Conservation (phyloP, 2,113 vertebrate species). For the Microcebus ravelobensis region DNA sequence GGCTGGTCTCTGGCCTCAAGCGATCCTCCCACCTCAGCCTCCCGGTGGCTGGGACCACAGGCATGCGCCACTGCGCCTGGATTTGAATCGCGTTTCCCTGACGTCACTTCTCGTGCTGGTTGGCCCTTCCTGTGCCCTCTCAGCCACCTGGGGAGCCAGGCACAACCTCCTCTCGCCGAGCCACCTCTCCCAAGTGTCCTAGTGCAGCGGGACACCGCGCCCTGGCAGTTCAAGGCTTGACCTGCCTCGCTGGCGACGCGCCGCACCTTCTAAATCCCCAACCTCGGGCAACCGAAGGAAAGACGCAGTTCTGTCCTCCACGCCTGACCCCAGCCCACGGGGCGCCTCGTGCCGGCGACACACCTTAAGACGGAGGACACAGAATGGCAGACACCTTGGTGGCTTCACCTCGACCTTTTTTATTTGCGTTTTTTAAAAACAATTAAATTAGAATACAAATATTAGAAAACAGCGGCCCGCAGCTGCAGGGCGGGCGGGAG, state of each 20-base stretch:
- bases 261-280: constrained; percentile 58
- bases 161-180: rapidly evolving
- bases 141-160: background rate
- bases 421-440: constrained; percentile 83
- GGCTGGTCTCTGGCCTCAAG: too few species aligned
- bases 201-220: background rate
- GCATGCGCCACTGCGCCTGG: too few species aligned
- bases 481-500: constrained; percentile 64
- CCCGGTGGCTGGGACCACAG: too few species aligned
- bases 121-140: background rate
- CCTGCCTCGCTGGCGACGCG: too few species aligned
- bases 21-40: too few species aligned
- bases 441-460: constrained; percentile 90
- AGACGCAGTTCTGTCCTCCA: constrained; percentile 77
- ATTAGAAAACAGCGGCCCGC: constrained; percentile 79
- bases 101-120: background rate
- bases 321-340: constrained; percentile 48
- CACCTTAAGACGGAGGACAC: constrained; percentile 66
- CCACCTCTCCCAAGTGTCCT: background rate
- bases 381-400: constrained; percentile 53
- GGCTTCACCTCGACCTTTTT: constrained; percentile 80
- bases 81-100: too few species aligned
- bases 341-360: background rate
- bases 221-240: rapidly evolving
- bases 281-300: constrained; percentile 70